A percentile compares a stretch with the other conserved stretches of the same genome.
Evolutionary conservation across 2,888 invertebrate genomes (phyloP).

Genomic region (Odontothrips loti): DNA sequence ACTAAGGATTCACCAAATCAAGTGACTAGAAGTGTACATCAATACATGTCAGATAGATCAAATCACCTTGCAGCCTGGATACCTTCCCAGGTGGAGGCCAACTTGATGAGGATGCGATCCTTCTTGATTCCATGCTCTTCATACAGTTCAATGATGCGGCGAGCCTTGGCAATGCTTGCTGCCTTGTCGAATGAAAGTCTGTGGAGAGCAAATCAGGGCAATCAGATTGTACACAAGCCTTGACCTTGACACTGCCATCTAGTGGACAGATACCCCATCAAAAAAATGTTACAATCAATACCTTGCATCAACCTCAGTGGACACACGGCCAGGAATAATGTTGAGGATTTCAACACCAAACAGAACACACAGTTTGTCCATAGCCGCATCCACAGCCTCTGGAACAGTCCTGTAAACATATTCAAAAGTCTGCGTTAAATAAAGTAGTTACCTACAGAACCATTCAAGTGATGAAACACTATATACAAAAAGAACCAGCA

Average conservation of each 20-base stretch:
- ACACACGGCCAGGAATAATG: conserved; percentile 94
- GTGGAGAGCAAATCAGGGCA: conserved; percentile 41
- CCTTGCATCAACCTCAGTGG: conserved; percentile 95
- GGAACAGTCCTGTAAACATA: conserved; percentile 55
- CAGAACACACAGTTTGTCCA: conserved; percentile 90
- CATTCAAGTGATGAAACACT: too few species aligned
- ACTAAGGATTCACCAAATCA: conserved; percentile 25
- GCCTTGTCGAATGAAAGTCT: conserved; percentile 93
- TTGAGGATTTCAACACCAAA: conserved; percentile 97
- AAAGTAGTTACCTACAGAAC: too few species aligned
- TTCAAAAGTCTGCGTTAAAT: not conserved
- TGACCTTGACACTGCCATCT: conserved; percentile 13
- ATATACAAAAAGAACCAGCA: too few species aligned
- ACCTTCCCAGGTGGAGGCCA: conserved; percentile 99
- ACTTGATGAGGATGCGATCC: conserved; percentile 92
- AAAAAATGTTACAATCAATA: conserved; percentile 42
- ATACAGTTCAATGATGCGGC: conserved; percentile 82
- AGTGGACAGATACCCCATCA: conserved; percentile 40
- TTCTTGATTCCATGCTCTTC: conserved; percentile 83
- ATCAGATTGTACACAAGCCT: not conserved
- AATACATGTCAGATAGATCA: not conserved
- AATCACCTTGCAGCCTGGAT: conserved; percentile 89
- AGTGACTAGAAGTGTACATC: not conserved
- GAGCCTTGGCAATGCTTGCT: conserved; percentile 84
- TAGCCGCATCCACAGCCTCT: conserved; percentile 75